Conservation (phyloP, 2,113 vertebrate genomes). For the Seriola quinqueradiata region DNA sequence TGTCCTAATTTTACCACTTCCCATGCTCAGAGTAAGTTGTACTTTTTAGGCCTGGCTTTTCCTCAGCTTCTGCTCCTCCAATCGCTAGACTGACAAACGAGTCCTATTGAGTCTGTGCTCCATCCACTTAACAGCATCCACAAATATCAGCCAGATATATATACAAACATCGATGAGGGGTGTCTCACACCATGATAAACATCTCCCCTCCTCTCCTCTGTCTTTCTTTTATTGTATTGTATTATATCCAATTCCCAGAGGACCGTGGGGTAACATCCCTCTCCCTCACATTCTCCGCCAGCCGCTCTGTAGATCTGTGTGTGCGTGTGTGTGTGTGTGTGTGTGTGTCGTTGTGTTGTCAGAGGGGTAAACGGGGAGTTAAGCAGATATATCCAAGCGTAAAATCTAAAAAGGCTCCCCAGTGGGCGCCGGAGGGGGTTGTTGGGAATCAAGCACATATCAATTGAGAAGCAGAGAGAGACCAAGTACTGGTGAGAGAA, state of each 20-base stretch:
- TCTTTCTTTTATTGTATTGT: constrained; percentile 72
- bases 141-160: constrained; percentile 38
- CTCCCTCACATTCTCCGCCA: constrained; percentile 50
- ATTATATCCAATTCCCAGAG: constrained; percentile 71
- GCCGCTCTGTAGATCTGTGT: constrained; percentile 33
- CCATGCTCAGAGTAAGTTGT: background rate
- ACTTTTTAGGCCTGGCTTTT: background rate
- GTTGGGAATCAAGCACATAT: constrained; percentile 99
- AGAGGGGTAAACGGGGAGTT: constrained; percentile 99
- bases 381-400: constrained; percentile 99
- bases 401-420: constrained; percentile 99
- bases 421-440: constrained; percentile 92
- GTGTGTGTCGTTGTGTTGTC: constrained; percentile 84
- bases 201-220: constrained; percentile 57
- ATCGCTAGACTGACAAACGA: constrained; percentile 20
- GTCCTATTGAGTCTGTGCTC: constrained; percentile 17
- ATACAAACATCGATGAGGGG: constrained; percentile 36
- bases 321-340: constrained; percentile 66
- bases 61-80: background rate
- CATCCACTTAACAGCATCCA: constrained; percentile 46
- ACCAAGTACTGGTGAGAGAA: constrained; percentile 83
- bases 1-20: background rate
- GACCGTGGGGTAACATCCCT: constrained; percentile 59
- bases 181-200: constrained; percentile 67
- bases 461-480: constrained; percentile 93